Evolutionary conservation across 2,888 invertebrate species (phyloP), one percentile per base, ranked within the genome.

Genomic region (Pammene aurita): DNA sequence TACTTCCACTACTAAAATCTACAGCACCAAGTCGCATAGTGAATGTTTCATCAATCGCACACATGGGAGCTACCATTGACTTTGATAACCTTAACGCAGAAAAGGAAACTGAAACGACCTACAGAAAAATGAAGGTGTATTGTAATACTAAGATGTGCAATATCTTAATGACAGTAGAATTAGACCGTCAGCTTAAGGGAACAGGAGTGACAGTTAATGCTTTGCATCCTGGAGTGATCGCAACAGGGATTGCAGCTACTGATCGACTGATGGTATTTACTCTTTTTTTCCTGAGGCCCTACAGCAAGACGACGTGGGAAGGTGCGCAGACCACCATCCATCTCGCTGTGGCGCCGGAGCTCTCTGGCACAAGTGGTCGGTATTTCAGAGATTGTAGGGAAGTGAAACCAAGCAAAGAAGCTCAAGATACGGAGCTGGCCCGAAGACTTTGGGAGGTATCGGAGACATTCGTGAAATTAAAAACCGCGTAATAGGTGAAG

Each of bases 221-320:
- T 76, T 88, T 97, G 66, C 97, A 97, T 88, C 97, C 97, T 0
- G 97, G 97, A 34, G 92, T 95, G 85, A 95, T 97, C 54, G 94
- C 94, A 76, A 95, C 96, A 0, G 95, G 95, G 42, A 95, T 58
- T 60, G 10, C 26, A 14, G 44, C 11, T 4, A 42, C 93, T 93
- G 0, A 41, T 7, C 55, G 68, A 2, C 7, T 66, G 11, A 11
- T 34, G 14, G 2, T 5, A 2, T 50, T 5, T 11, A 2, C 13
- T 10, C 26, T 52, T 13, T 16, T 48, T 50, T 56, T 71, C 7
- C 14, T 65, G 10, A 42, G 18, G 42, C 18, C 64, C 16, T 71
- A 65, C 48, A 58, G 44, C 14, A 71, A 71, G 18, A 62, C 68
- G 6, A 26, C 63, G 9, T 70, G 70, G 72, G 72, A 72, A 61